A percentile compares a stretch with the other conserved stretches of the same genome.
These are phyloP conservation scores for Conus ventricosus DNA, from an alignment of 1,140 invertebrate genomes.

Conservation along the genomic window DNA sequence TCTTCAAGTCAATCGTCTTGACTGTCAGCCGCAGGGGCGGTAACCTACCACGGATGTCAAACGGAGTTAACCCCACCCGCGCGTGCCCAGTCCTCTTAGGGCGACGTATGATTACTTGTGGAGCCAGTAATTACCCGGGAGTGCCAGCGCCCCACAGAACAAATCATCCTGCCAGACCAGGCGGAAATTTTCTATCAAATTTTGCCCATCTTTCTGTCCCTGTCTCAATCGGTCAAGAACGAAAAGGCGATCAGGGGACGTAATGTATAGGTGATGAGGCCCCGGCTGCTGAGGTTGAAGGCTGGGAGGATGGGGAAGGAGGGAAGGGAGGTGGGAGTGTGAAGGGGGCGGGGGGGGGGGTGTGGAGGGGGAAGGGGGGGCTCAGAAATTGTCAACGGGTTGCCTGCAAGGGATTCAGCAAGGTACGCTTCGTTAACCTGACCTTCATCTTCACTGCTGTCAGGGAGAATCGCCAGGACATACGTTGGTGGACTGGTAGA, in stretches of 20 bases:
- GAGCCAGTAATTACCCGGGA: constrained; percentile 30
- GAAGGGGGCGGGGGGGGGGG: neutral
- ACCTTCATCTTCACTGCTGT: neutral
- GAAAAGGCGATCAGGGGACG: constrained; percentile 35
- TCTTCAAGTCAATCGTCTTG: neutral
- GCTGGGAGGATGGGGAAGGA: neutral
- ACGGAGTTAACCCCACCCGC: constrained; percentile 11
- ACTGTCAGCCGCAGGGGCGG: constrained; percentile 18
- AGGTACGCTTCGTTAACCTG: constrained; percentile 29
- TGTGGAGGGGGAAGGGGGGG: neutral
- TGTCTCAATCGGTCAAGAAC: constrained; percentile 35
- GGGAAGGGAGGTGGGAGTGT: neutral
- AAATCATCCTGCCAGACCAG: constrained; percentile 31
- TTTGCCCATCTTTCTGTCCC: constrained; percentile 14
- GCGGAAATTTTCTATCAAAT: constrained; percentile 40
- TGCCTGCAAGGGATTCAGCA: neutral
- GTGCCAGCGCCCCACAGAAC: constrained; percentile 21
- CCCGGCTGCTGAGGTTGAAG: neutral
- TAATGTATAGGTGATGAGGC: constrained; percentile 34
- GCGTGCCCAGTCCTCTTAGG: constrained; percentile 2
- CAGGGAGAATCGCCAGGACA: neutral
- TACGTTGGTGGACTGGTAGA: neutral
- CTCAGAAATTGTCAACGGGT: constrained; percentile 17
- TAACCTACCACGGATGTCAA: constrained; percentile 16
- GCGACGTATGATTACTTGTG: constrained; percentile 37